Conservation (phyloP, 1,140 invertebrate genomes). For the Neuroterus valhalla region DNA sequence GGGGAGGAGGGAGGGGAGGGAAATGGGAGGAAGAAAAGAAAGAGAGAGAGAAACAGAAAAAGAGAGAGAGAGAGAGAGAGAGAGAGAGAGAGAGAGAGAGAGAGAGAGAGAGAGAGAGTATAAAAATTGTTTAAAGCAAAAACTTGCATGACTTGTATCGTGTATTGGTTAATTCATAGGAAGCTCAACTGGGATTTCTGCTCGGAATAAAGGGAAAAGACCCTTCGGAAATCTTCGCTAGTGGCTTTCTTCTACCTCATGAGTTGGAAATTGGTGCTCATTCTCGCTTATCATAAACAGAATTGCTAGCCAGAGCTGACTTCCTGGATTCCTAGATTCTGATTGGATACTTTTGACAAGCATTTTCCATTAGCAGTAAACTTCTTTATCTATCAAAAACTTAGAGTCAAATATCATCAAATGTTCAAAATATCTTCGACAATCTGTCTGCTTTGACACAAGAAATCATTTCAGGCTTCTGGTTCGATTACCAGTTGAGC, state of each 20-base stretch:
- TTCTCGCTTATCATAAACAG: slow-evolving; percentile 43
- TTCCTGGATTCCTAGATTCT: background rate
- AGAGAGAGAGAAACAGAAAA: slow-evolving; percentile 38
- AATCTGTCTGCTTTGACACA: too few relatives aligned
- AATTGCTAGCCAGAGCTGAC: background rate
- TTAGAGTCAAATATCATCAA: too few relatives aligned
- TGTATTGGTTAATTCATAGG: slow-evolving; percentile 65
- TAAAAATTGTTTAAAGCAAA: slow-evolving; percentile 47
- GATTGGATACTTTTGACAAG: too few relatives aligned
- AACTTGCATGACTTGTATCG: slow-evolving; percentile 52
- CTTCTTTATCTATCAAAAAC: too few relatives aligned
- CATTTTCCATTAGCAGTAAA: too few relatives aligned
- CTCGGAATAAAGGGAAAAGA: slow-evolving; percentile 32
- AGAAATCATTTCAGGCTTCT: too few relatives aligned
- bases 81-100: background rate
- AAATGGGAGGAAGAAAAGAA: slow-evolving; percentile 33
- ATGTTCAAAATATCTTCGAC: too few relatives aligned
- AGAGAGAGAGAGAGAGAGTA: slow-evolving; percentile 42
- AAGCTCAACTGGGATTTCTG: slow-evolving; percentile 42
- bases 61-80: slow-evolving; percentile 13
- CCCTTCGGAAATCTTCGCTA: slow-evolving; percentile 35
- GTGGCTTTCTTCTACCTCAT: slow-evolving; percentile 30
- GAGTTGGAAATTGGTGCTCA: slow-evolving; percentile 46
- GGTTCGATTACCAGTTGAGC: too few relatives aligned
- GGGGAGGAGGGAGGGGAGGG: background rate